These are phyloP conservation scores for Octodon degus DNA, from an alignment of 2,113 vertebrate species.

Conservation along the genomic window DNA sequence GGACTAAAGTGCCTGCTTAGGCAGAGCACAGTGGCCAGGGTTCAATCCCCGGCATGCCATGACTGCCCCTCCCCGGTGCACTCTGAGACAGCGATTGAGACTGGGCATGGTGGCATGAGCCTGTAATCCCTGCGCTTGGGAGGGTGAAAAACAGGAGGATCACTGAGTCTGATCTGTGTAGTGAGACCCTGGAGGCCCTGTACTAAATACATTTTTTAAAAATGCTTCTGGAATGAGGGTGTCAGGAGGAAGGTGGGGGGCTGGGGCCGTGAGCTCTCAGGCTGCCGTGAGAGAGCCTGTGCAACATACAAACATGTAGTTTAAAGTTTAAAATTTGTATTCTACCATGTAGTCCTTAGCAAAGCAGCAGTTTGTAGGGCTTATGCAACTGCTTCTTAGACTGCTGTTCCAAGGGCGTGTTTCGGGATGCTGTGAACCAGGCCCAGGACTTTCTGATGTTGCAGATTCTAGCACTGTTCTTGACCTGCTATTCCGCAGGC, in stretches of 20 bases:
- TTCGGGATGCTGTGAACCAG: not conserved
- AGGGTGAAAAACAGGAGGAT: no score
- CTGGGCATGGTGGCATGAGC: no score
- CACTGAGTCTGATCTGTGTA: no score
- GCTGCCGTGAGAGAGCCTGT: not conserved
- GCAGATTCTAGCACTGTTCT: constrained; percentile 15
- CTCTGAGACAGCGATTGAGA: no score
- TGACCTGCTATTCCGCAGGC: not conserved
- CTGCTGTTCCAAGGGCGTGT: not conserved
- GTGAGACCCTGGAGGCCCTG: no score
- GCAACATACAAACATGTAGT: not conserved
- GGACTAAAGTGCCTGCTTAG: no score
- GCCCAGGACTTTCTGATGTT: not conserved
- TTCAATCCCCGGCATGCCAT: no score
- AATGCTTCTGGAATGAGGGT: no score
- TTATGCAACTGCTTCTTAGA: not conserved
- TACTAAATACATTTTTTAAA: no score
- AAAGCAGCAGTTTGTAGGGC: not conserved
- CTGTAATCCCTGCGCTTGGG: no score
- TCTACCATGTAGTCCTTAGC: not conserved
- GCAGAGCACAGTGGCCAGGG: no score
- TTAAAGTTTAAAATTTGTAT: not conserved
- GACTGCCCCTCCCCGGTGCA: no score
- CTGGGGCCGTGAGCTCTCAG: not conserved
- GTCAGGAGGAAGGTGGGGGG: not conserved